Conservation (phyloP, 2,888 invertebrate species). For the Heliothis peltigera region DNA sequence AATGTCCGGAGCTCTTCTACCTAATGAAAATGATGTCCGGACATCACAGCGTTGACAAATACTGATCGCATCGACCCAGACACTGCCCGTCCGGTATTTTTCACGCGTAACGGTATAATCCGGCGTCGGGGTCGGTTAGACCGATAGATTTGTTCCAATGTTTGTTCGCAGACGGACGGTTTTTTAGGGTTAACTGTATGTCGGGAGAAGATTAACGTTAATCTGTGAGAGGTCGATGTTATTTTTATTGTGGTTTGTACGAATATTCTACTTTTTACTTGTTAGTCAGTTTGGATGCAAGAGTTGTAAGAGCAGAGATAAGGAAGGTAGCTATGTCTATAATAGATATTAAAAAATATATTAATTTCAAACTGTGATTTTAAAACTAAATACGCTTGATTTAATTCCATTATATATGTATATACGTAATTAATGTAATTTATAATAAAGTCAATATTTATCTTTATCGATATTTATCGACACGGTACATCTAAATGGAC, state of each 20-base stretch:
- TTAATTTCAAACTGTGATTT: background rate
- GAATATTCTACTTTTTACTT: background rate
- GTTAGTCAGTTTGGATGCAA: no score
- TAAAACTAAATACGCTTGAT: background rate
- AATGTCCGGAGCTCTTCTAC: conserved; percentile 73
- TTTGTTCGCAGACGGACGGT: conserved; percentile 48
- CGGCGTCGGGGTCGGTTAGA: conserved; percentile 59
- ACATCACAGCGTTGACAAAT: conserved; percentile 73
- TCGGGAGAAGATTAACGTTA: conserved; percentile 45
- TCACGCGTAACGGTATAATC: conserved; percentile 69
- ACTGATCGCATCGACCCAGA: conserved; percentile 70
- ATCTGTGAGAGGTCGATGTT: conserved; percentile 28
- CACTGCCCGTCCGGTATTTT: conserved; percentile 66
- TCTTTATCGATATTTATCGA: conserved; percentile 18
- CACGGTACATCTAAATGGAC: conserved; percentile 21
- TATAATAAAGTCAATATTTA: conserved; percentile 15
- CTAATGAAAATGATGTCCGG: conserved; percentile 83
- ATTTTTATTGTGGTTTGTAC: conserved; percentile 1
- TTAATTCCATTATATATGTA: conserved; percentile 11
- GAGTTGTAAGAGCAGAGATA: no score
- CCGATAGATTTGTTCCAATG: conserved; percentile 66
- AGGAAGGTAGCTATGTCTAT: no score
- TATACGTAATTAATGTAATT: no score
- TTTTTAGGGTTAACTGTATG: conserved; percentile 55
- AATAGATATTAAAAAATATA: no score